These are phyloP conservation scores for Drosophila kambysellisi DNA, from an alignment of 2,888 invertebrate genomes.

Conservation along the genomic window DNA sequence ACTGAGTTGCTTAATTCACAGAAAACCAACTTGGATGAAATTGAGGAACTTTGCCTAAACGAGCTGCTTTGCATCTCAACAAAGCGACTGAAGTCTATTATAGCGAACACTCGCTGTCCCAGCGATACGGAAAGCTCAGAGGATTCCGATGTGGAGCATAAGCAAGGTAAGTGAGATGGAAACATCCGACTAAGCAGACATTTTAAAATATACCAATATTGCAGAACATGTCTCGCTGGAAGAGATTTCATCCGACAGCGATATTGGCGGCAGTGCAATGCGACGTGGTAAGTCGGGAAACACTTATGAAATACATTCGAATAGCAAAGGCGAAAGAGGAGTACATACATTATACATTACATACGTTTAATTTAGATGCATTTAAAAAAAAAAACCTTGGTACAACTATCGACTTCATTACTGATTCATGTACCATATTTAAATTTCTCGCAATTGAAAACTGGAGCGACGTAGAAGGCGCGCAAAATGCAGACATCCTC, in stretches of 20 bases:
- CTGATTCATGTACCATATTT: conserved; percentile 60
- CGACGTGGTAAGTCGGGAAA: conserved; percentile 56
- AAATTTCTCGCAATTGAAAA: conserved; percentile 71
- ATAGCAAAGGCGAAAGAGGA: no score
- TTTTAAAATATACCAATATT: conserved; percentile 7
- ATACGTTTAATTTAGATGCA: conserved; percentile 53
- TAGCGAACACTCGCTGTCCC: conserved; percentile 84
- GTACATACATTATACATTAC: not conserved
- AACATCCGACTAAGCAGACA: not conserved
- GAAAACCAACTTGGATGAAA: conserved; percentile 85
- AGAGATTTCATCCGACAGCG: conserved; percentile 87
- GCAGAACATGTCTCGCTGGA: conserved; percentile 88
- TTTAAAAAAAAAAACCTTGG: conserved; percentile 20
- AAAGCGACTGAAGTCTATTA: conserved; percentile 87
- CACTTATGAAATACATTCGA: not conserved
- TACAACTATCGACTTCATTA: conserved; percentile 26
- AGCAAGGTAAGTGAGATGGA: conserved; percentile 72
- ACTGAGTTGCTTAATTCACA: conserved; percentile 35
- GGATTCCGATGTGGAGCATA: conserved; percentile 83
- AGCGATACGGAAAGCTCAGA: conserved; percentile 84
- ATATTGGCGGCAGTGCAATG: conserved; percentile 70
- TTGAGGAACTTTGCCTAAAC: conserved; percentile 87
- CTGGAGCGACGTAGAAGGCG: conserved; percentile 78
- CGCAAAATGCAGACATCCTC: conserved; percentile 82
- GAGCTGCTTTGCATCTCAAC: conserved; percentile 88